Evolutionary conservation across 2,113 vertebrate genomes (phyloP).

Genomic region (Xenus cinereus): DNA sequence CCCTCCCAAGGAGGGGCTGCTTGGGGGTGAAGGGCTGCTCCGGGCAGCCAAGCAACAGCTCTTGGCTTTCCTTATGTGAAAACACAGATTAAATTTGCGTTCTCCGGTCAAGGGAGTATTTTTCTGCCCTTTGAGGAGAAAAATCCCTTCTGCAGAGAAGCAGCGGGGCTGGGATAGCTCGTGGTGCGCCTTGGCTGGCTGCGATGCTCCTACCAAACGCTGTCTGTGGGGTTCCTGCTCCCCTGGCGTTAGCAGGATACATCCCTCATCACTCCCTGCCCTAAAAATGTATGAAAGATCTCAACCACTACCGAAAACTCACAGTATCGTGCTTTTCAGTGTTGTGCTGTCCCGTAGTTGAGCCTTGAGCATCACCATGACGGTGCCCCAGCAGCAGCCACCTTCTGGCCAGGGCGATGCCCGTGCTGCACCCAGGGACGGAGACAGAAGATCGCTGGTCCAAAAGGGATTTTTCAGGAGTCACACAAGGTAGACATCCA

Average conservation of each 20-base stretch:
- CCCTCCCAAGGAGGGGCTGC: background rate
- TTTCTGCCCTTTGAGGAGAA: background rate
- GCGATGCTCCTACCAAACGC: background rate
- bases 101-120: background rate
- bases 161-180: background rate
- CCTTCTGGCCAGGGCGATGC: background rate
- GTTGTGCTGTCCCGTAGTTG: background rate
- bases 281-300: rapidly evolving
- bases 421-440: background rate
- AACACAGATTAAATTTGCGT: background rate
- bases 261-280: background rate
- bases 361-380: background rate
- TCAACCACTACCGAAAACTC: background rate
- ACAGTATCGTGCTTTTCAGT: background rate
- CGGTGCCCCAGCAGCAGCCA: rapidly evolving
- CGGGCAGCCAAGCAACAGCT: background rate
- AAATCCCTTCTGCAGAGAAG: background rate
- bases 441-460: background rate
- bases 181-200: background rate
- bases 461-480: background rate
- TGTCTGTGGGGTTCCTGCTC: background rate
- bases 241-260: background rate
- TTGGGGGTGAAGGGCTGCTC: background rate
- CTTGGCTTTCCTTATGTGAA: background rate
- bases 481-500: constrained; percentile 2